Evolutionary conservation across 2,888 invertebrate species (phyloP).

Genomic region (Loripinus fragilis): DNA sequence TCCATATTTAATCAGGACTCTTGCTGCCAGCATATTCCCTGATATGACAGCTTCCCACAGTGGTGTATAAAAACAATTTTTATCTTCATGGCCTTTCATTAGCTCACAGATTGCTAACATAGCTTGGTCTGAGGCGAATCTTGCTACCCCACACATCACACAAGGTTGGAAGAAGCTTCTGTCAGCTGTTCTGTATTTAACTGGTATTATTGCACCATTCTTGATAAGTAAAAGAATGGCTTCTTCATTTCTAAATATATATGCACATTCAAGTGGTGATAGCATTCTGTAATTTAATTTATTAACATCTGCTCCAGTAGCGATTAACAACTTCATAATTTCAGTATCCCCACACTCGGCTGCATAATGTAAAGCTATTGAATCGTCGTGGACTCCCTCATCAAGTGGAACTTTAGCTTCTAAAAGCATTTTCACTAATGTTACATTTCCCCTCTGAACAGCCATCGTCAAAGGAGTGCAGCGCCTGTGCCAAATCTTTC

Average conservation of each 20-base stretch:
- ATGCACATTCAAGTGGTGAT: conserved; percentile 48
- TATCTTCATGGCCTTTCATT: conserved; percentile 45
- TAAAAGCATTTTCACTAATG: conserved; percentile 42
- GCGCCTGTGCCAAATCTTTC: conserved; percentile 26
- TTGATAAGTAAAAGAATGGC: conserved; percentile 40
- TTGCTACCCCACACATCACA: conserved; percentile 51
- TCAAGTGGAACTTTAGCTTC: conserved; percentile 41
- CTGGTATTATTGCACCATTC: conserved; percentile 45
- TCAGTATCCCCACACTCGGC: conserved; percentile 36
- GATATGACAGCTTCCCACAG: conserved; percentile 47
- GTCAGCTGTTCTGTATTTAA: no score
- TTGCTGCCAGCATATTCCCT: conserved; percentile 44
- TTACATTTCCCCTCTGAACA: conserved; percentile 32
- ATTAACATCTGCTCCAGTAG: conserved; percentile 44
- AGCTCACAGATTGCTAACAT: conserved; percentile 38
- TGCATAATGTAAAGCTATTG: conserved; percentile 47
- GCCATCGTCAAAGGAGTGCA: conserved; percentile 45
- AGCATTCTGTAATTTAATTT: conserved; percentile 43
- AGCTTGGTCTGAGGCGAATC: conserved; percentile 36
- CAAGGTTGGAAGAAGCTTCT: no score
- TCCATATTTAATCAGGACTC: conserved; percentile 42
- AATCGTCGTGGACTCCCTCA: conserved; percentile 43
- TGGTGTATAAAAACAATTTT: conserved; percentile 50
- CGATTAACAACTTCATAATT: conserved; percentile 41
- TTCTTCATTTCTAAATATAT: conserved; percentile 28